Evolutionary conservation across 2,797 vertebrate species (phyloP).

Genomic region (Tiaroga cobitis): DNA sequence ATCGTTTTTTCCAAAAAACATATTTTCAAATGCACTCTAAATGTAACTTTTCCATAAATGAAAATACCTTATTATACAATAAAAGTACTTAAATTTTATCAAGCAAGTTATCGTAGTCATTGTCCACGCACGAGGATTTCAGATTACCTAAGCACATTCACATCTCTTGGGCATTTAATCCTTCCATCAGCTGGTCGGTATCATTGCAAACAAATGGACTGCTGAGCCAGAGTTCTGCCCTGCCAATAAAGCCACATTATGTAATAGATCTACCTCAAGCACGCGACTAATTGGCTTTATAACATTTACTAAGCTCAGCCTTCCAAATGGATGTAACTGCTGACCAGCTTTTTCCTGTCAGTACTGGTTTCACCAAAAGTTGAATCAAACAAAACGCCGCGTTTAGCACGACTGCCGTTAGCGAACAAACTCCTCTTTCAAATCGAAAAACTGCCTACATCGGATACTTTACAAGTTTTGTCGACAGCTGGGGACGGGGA

Average conservation of each 20-base stretch:
- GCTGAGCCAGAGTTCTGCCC: constrained; percentile 22
- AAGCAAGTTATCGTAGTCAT: not conserved
- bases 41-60: not conserved
- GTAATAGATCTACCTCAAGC: constrained; percentile 22
- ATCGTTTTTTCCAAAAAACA: not conserved
- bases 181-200: constrained; percentile 27
- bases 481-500: not conserved
- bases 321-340: not conserved
- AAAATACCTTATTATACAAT: not conserved
- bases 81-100: not conserved
- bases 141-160: constrained; percentile 48
- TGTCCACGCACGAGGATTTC: not conserved
- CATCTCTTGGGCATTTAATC: constrained; percentile 27
- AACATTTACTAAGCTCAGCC: constrained; percentile 10
- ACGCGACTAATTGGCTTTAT: constrained; percentile 34
- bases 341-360: constrained; percentile 20
- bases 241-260: constrained; percentile 38
- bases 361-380: not conserved
- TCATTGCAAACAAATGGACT: constrained; percentile 40
- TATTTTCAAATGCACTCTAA: not conserved
- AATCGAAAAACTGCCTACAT: constrained; percentile 1
- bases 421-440: constrained; percentile 32
- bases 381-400: not conserved
- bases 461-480: constrained; percentile 15
- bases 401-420: not conserved